Evolutionary conservation across 2,797 vertebrate species (phyloP), one percentile per base, ranked within the genome.

Genomic region (Gorsachius magnificus): DNA sequence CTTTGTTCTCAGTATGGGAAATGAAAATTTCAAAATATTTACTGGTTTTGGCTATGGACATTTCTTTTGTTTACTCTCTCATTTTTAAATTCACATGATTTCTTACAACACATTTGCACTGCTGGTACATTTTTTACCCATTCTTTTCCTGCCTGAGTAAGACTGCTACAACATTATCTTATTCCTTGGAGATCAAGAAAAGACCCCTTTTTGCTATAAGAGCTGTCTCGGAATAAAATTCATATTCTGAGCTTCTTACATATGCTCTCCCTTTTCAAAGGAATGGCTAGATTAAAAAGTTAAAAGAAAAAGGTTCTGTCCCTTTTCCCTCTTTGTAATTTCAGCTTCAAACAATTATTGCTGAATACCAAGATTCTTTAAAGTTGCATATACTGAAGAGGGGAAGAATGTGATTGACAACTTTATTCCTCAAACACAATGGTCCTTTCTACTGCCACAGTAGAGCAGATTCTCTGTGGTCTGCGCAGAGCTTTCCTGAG

Each of bases 371-470:
- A 84, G 66, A 50, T 81, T 74, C 82, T 92, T 91, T 91, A 65
- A 89, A 83, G 61, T 71, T 85, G 50, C 13, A 57, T 89, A 2
- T 66, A 51, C 18, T 68, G 82, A 94, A 80, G 35, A 77, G 28
- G 31, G 29, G 26, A 75, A 92, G 69, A 87, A 85, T 46, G 57
- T 85, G 78, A 91, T 57, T 87, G 89, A 87, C 82, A 95, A 3
- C 45, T 75, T 81, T 78, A 83, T 87, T 95, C 45, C 92, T 90
- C 46, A 83, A 84, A 81, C 51, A 89, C 90, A 95, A 43, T 57
- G 65, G 43, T 20, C 68, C 83, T 87, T 94, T 91, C 90, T 89
- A 31, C 18, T 89, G 75, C 71, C 60, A 68, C 41, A 77, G 75
- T 33, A 83, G 28, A 86, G 50, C 25, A 64, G 60, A 63, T 87